phyloP scores from a whole-genome alignment of 2,888 invertebrate species.

The Antitype chi region DNA sequence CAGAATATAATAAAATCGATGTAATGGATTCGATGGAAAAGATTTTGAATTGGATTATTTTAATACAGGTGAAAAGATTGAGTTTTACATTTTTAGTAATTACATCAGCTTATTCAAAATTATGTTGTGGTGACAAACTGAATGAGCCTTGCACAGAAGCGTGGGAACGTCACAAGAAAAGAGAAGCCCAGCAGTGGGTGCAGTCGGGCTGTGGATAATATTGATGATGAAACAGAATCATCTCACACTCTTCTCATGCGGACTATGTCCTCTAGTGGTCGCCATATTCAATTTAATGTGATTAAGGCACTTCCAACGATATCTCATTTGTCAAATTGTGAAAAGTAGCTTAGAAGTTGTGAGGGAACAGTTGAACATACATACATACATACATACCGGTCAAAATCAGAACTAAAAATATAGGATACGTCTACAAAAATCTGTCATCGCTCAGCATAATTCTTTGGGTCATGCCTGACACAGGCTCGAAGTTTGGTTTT shows the following conservation, averaged over 20 bases:
- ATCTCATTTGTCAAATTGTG: too few relatives aligned
- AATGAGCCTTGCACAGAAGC: too few relatives aligned
- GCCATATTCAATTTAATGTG: too few relatives aligned
- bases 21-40: slow-evolving; percentile 23
- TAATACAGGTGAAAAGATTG: background rate
- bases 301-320: too few relatives aligned
- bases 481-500: background rate
- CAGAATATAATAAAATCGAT: slow-evolving; percentile 36
- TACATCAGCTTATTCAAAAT: too few relatives aligned
- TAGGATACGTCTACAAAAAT: background rate
- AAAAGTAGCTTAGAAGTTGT: too few relatives aligned
- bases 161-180: too few relatives aligned
- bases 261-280: too few relatives aligned
- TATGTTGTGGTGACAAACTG: too few relatives aligned
- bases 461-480: background rate
- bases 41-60: slow-evolving; percentile 24
- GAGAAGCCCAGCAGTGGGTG: background rate
- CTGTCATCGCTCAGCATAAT: background rate
- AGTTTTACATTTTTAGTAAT: background rate
- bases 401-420: background rate
- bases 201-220: background rate
- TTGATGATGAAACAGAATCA: background rate
- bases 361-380: too few relatives aligned
- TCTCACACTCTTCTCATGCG: background rate
- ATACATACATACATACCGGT: too few relatives aligned